Evolutionary conservation across 2,888 invertebrate species (phyloP).

Genomic region (Trimorus sp.): DNA sequence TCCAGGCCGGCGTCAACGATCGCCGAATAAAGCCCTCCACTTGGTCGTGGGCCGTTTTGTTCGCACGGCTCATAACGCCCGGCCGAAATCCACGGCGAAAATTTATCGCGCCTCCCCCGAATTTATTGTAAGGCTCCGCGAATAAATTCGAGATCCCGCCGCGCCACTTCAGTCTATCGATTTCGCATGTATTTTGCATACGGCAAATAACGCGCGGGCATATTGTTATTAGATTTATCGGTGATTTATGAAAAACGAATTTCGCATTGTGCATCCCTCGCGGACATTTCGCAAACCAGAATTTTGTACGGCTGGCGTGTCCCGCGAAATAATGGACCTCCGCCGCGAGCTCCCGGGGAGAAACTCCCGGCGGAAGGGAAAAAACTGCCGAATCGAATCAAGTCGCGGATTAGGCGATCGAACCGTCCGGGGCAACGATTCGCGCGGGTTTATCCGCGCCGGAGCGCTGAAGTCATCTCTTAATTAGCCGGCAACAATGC

Average conservation of each 20-base stretch:
- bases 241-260: conserved; percentile 57
- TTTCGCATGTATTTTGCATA: conserved; percentile 52
- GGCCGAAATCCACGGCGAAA: neutral
- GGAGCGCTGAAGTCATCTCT: conserved; percentile 74
- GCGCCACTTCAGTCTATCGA: conserved; percentile 35
- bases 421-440: no score
- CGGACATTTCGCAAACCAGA: neutral
- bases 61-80: conserved; percentile 10
- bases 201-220: conserved; percentile 38
- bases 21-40: no score
- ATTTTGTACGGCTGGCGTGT: neutral
- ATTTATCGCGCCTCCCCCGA: conserved; percentile 29
- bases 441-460: conserved; percentile 70
- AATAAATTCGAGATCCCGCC: conserved; percentile 45
- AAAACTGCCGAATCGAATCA: conserved; percentile 56
- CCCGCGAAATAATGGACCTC: neutral
- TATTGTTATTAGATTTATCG: conserved; percentile 50
- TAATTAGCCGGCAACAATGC: conserved; percentile 78
- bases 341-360: no score
- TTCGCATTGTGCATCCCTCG: conserved; percentile 14
- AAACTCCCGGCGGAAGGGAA: no score
- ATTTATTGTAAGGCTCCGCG: conserved; percentile 27
- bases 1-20: neutral
- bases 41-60: neutral
- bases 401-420: no score